Conservation (phyloP, 1,140 invertebrate genomes). For the Lethocerus indicus region DNA sequence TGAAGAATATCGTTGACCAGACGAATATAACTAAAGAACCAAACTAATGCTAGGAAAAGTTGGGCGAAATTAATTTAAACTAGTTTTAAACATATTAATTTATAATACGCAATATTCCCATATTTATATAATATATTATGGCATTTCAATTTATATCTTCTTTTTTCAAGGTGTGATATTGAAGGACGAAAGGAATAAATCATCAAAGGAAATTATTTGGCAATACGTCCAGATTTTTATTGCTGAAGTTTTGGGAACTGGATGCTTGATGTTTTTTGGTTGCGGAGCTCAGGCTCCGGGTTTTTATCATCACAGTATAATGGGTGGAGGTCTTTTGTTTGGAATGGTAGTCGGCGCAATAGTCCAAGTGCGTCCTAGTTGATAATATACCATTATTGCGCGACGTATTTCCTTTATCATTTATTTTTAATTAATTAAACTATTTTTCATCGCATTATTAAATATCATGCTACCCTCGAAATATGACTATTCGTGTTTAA, state of each 20-base stretch:
- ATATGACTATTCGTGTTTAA: neutral
- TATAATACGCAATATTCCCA: neutral
- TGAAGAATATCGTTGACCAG: no score
- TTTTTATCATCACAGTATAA: neutral
- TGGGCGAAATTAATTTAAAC: slow-evolving; percentile 1
- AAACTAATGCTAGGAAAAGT: no score
- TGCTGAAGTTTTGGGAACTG: slow-evolving; percentile 18
- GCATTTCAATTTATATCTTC: neutral
- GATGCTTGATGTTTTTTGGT: slow-evolving; percentile 18
- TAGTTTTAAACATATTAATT: neutral
- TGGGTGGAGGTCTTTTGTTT: slow-evolving; percentile 15
- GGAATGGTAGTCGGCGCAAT: slow-evolving; percentile 14
- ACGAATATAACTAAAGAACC: no score
- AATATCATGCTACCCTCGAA: neutral
- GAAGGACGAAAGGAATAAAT: neutral
- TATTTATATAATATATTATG: neutral
- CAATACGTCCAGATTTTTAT: slow-evolving; percentile 10
- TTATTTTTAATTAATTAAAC: neutral
- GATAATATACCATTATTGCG: neutral
- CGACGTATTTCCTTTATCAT: no score
- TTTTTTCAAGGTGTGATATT: neutral
- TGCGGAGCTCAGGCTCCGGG: slow-evolving; percentile 16
- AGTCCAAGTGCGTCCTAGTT: slow-evolving; percentile 12
- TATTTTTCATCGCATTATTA: neutral
- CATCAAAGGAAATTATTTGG: neutral